These are phyloP conservation scores for Trissolcus basalis DNA, from an alignment of 1,140 invertebrate genomes.

Conservation along the genomic window DNA sequence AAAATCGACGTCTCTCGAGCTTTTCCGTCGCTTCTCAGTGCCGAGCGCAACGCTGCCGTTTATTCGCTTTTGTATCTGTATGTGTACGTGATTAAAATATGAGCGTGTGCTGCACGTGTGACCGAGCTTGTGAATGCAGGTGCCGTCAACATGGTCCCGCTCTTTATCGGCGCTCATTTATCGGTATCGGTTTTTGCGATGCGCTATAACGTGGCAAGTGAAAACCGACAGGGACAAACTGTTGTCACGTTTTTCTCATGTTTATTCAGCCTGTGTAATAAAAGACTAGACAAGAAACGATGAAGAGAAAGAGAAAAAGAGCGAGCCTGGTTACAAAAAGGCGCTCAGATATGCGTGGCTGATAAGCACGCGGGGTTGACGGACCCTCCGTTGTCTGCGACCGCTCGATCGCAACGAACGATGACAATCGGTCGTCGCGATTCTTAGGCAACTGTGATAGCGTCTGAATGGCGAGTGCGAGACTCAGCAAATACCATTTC, in stretches of 20 bases:
- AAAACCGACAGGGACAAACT: neutral
- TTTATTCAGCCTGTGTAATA: conserved; percentile 34
- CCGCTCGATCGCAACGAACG: conserved; percentile 28
- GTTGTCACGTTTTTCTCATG: conserved; percentile 12
- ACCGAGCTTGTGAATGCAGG: conserved; percentile 1
- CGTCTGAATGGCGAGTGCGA: conserved; percentile 43
- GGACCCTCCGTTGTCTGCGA: conserved; percentile 19
- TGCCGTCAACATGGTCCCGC: conserved; percentile 19
- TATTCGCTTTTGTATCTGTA: neutral
- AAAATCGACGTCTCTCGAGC: neutral
- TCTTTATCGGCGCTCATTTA: conserved; percentile 20
- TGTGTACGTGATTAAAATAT: too few species aligned
- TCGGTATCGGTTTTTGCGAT: conserved; percentile 7
- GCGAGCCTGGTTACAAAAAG: neutral
- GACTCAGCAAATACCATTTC: conserved; percentile 23
- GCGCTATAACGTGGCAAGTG: neutral
- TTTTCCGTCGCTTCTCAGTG: conserved; percentile 5
- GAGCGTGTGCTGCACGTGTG: too few species aligned
- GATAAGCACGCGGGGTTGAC: conserved; percentile 16
- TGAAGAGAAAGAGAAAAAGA: conserved; percentile 3
- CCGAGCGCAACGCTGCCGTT: conserved; percentile 2
- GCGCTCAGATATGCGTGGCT: conserved; percentile 23
- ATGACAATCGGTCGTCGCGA: conserved; percentile 35
- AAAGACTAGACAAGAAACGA: conserved; percentile 9
- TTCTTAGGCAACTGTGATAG: conserved; percentile 57